Conservation (phyloP, 2,888 invertebrate genomes). For the Synanthedon tipuliformis region DNA sequence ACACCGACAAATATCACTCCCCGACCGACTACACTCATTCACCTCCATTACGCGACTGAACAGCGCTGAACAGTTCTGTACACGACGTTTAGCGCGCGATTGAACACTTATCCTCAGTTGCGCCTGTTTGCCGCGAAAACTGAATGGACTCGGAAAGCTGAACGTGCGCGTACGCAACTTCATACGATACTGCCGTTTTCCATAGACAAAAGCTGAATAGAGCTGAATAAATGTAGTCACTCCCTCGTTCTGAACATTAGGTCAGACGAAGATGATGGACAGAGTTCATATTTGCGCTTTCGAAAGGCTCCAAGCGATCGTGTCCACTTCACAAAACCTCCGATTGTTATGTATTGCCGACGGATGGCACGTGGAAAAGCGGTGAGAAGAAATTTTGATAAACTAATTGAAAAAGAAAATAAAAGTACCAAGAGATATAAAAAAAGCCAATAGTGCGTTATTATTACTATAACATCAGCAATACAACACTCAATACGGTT, state of each 20-base stretch:
- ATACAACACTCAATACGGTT: conserved; percentile 32
- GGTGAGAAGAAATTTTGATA: conserved; percentile 40
- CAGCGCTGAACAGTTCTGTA: conserved; percentile 4
- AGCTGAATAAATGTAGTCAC: too few relatives aligned
- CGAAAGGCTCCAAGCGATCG: too few relatives aligned
- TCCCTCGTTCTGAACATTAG: too few relatives aligned
- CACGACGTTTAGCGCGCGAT: too few relatives aligned
- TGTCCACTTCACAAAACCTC: not conserved
- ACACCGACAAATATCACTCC: conserved; percentile 11
- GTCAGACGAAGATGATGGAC: too few relatives aligned
- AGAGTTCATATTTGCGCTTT: too few relatives aligned
- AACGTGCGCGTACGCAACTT: too few relatives aligned
- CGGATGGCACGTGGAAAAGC: conserved; percentile 39
- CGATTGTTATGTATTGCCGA: conserved; percentile 50
- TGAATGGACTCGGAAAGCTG: too few relatives aligned
- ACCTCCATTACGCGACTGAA: conserved; percentile 16
- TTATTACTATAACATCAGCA: conserved; percentile 33
- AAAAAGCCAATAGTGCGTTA: conserved; percentile 49
- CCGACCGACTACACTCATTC: conserved; percentile 4
- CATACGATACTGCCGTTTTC: too few relatives aligned
- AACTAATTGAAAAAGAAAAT: conserved; percentile 18
- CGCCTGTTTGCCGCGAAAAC: too few relatives aligned
- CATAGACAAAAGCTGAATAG: too few relatives aligned
- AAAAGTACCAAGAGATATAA: conserved; percentile 13
- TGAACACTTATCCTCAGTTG: too few relatives aligned